Evolutionary conservation across 2,113 vertebrate genomes (phyloP).

Genomic region (Siphamia tubifer): DNA sequence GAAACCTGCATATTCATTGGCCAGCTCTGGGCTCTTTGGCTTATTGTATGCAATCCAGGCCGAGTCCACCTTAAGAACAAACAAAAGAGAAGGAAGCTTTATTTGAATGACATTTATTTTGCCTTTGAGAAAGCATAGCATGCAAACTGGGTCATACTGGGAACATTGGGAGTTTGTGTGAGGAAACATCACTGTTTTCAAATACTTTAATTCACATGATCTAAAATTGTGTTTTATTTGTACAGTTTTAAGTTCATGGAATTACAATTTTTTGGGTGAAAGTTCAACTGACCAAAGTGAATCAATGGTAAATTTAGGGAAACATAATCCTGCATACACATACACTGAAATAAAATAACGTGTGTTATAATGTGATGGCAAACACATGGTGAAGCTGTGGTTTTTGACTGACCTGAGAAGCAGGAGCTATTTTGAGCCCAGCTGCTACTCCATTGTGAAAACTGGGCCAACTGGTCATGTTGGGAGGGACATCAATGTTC

Average conservation of each 20-base stretch:
- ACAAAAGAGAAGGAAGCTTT: neutral
- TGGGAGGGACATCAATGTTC: slow-evolving; percentile 96
- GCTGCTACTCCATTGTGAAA: slow-evolving; percentile 98
- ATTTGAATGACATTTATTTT: neutral
- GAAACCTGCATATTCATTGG: slow-evolving; percentile 95
- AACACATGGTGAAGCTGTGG: neutral
- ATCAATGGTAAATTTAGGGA: neutral
- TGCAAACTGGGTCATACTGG: neutral
- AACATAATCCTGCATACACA: too few relatives aligned
- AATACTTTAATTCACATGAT: too few relatives aligned
- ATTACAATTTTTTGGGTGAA: too few relatives aligned
- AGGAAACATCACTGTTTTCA: too few relatives aligned
- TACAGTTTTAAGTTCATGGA: too few relatives aligned
- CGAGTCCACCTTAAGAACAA: slow-evolving; percentile 84
- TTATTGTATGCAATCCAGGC: slow-evolving; percentile 99
- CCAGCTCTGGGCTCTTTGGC: slow-evolving; percentile 92
- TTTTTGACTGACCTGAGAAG: slow-evolving; percentile 81
- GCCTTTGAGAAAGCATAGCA: neutral
- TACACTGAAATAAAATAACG: neutral
- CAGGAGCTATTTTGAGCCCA: slow-evolving; percentile 93
- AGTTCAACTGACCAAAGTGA: neutral
- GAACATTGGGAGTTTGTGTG: neutral
- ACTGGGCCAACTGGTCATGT: slow-evolving; percentile 98
- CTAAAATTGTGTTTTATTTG: too few relatives aligned
- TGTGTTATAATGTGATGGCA: neutral